A percentile compares a stretch with the other conserved stretches of the same genome.
Evolutionary conservation across 2,113 vertebrate species (phyloP).

Genomic region (Larimichthys polyactis): DNA sequence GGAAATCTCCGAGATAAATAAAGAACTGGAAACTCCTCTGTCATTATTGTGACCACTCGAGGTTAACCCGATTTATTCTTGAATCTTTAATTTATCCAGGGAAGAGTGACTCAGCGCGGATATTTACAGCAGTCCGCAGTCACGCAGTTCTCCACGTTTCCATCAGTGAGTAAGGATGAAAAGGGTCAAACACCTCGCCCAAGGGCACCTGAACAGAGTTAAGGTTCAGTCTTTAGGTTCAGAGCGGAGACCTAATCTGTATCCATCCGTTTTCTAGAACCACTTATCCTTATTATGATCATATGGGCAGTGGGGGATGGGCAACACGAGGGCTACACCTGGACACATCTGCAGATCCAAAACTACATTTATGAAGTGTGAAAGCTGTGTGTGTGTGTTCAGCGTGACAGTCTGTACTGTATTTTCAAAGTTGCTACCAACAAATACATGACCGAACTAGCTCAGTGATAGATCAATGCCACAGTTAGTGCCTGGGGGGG

Average conservation of each 20-base stretch:
- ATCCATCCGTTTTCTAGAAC: too few species aligned
- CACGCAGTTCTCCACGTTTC: not conserved
- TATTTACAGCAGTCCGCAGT: conserved; percentile 10
- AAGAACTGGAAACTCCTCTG: conserved; percentile 19
- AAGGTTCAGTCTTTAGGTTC: not conserved
- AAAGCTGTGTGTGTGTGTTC: not conserved
- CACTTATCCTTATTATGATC: too few species aligned
- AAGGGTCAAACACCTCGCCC: not conserved
- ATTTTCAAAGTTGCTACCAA: not conserved
- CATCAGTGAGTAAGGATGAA: not conserved
- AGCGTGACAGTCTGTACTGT: not conserved
- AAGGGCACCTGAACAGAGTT: not conserved
- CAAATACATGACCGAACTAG: conserved; percentile 58
- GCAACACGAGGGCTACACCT: too few species aligned
- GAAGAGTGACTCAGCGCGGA: conserved; percentile 40
- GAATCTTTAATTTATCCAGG: conserved; percentile 10
- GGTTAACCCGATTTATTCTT: conserved; percentile 23
- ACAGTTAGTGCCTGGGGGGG: conserved; percentile 38
- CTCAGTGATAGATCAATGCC: conserved; percentile 22
- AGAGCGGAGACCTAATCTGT: not conserved
- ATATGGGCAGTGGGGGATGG: too few species aligned
- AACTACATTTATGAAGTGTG: not conserved
- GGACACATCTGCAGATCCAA: too few species aligned
- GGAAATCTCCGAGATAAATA: not conserved
- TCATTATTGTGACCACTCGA: conserved; percentile 9